Base-by-base conservation (phyloP, 1,140 invertebrate genomes). In the Euschistus heros region DNA sequence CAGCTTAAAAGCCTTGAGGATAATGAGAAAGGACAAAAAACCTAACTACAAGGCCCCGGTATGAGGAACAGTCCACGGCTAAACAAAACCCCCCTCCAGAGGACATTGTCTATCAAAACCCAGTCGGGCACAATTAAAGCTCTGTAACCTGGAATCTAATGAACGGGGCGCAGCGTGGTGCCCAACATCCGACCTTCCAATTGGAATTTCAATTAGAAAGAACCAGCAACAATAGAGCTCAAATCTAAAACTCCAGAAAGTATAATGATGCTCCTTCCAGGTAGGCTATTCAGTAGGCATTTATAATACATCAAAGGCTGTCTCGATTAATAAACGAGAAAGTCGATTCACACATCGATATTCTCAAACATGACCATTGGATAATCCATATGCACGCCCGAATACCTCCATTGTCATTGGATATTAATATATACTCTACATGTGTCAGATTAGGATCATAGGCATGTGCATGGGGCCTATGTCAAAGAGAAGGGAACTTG, bases 41-140 rank as follows among this genome's bases (percentile, higher is more conserved):
- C 10, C 47, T 50, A 18, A 50, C n/a, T 5, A 50, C 47, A 20
- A 18, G 47, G n/a, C 47, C n/a, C 17, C 47, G 22, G n/a, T 20
- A 20, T 50, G 47, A 50, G 22, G 15, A 50, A 18, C 47, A 4
- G 17, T 7, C 42, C 8, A 8, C 4, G n/a, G n/a, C 47, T 20
- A 50, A n/a, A 50, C 47, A 50, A 50, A 50, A 50, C 10, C 5
- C 22, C 14, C 47, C 42, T 17, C 8, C 42, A 20, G 3, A 13
- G 46, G 15, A 47, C 47, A 50, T 50, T 50, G 47, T 50, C 47
- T 50, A 50, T 50, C 47, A 18, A 50, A 50, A 50, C 47, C 47
- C 47, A 50, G 22, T 50, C 47, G n/a, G 47, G 47, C 47, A 10
- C 47, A 18, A 50, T 50, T 50, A 50, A 14, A 20, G 10, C 22